phyloP scores from a whole-genome alignment of 2,113 vertebrate species.

The Hyaena hyaena region DNA sequence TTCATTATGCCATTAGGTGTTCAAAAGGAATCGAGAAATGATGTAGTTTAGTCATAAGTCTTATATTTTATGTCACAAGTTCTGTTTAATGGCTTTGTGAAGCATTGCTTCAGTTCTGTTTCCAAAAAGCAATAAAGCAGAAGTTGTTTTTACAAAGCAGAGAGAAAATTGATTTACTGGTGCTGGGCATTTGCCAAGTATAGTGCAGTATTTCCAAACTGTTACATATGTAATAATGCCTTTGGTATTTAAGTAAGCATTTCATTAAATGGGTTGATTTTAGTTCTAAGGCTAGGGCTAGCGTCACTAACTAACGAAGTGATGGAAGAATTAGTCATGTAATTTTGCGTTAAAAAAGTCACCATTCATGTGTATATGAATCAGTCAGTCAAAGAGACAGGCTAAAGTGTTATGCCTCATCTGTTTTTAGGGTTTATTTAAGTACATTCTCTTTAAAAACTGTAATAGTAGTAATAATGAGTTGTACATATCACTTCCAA shows the following conservation, averaged over 20 bases:
- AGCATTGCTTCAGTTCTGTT: conserved; percentile 77
- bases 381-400: not conserved
- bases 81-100: conserved; percentile 78
- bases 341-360: conserved; percentile 34
- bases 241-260: conserved; percentile 78
- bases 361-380: not conserved
- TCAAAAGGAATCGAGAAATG: conserved; percentile 66
- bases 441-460: not conserved
- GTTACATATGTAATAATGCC: conserved; percentile 75
- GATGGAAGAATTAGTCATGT: not conserved
- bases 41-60: conserved; percentile 67
- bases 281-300: conserved; percentile 20
- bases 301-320: conserved; percentile 34
- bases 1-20: conserved; percentile 61
- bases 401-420: not conserved
- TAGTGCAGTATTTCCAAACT: conserved; percentile 78
- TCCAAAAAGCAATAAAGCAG: conserved; percentile 83
- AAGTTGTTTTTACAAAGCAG: conserved; percentile 81
- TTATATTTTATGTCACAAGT: conserved; percentile 64
- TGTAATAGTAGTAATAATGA: not conserved
- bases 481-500: not conserved
- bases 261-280: conserved; percentile 74
- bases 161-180: conserved; percentile 82
- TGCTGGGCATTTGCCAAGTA: conserved; percentile 80
- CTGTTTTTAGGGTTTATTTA: not conserved